Evolutionary conservation across 2,888 invertebrate species (phyloP), one percentile per base, ranked within the genome.

Genomic region (Heliconius aoede): DNA sequence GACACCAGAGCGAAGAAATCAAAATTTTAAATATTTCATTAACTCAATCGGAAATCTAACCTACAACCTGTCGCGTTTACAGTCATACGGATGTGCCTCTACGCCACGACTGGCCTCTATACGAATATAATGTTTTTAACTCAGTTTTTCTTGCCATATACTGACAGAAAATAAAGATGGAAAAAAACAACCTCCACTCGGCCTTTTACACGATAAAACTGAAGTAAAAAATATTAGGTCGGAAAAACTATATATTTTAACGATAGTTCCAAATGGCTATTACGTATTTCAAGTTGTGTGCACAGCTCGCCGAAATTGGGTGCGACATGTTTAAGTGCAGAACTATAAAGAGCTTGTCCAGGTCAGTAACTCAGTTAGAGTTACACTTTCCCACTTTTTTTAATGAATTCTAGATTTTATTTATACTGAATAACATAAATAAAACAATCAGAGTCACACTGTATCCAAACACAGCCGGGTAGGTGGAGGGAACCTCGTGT

Each of bases 271-370:
- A 78, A 68, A 40, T 71, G 32, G 61, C 55, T 46, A 76, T 76
- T 65, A 74, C 69, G 67, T 69, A 71, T 76, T 79, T 77, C 73
- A 74, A 73, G 55, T 76, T 61, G 76, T 74, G 76, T 76, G 73
- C 68, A 36, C 36, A 28, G 75, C 76, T 61, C 79, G 40, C 55
- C 79, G 79, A 82, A 75, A 77, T 71, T 73, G 76, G 67, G 82
- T 83, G 78, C 69, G 84, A 85, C 84, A 85, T 80, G 81, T 86
- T 87, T 86, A 88, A 87, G 87, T 86, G 86, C 82, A 86, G 84
- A 87, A 88, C 88, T 89, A 89, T 90, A 88, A 88, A 88, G 89
- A 88, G 86, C 87, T 87, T 85, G 88, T 86, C 81, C 88, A 88
- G 88, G 87, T 89, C 89, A 89, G 85, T 90, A 87, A 87, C 87